Conservation (phyloP, 1,140 invertebrate genomes). For the Kradibia gibbosae region DNA sequence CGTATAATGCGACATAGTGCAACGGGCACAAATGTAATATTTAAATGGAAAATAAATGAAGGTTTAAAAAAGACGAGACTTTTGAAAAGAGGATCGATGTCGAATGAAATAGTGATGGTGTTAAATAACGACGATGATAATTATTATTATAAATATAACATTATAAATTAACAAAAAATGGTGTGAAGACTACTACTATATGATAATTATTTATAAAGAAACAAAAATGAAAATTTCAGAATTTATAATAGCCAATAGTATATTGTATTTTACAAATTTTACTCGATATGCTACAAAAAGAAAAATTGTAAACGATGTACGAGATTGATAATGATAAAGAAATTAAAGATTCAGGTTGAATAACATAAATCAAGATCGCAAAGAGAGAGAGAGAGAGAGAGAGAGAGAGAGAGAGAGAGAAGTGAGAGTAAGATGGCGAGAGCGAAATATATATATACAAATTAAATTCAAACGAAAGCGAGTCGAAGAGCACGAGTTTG, state of each 20-base stretch:
- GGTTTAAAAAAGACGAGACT: constrained; percentile 40
- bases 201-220: constrained; percentile 68
- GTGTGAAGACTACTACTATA: constrained; percentile 72
- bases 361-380: constrained; percentile 45
- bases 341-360: constrained; percentile 59
- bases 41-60: constrained; percentile 49
- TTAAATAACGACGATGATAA: constrained; percentile 50
- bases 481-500: constrained; percentile 68
- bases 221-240: constrained; percentile 64
- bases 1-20: constrained; percentile 58
- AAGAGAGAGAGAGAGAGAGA: constrained; percentile 21
- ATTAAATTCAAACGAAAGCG: constrained; percentile 47
- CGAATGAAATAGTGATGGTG: constrained; percentile 42
- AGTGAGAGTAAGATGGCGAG: constrained; percentile 23
- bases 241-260: constrained; percentile 68
- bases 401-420: neutral
- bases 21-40: constrained; percentile 73
- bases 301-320: constrained; percentile 43
- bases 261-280: constrained; percentile 74
- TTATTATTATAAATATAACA: constrained; percentile 62
- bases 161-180: constrained; percentile 68
- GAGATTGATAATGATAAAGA: constrained; percentile 53
- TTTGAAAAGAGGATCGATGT: constrained; percentile 42
- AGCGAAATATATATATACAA: constrained; percentile 46
- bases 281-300: constrained; percentile 63